Conservation (phyloP, 1,140 invertebrate species). For the Microplitis demolitor region DNA sequence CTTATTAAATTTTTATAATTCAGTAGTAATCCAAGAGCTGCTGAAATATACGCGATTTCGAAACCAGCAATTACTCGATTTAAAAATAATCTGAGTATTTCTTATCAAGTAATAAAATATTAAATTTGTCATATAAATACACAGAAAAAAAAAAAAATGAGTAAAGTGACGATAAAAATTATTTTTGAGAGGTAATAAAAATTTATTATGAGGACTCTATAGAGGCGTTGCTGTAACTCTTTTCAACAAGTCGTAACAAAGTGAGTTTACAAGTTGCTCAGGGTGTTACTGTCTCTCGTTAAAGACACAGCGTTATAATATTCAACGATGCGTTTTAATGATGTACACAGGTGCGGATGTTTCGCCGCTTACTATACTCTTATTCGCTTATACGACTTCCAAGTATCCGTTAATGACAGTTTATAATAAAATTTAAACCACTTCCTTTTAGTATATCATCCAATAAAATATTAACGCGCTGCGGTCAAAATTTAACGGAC, state of each 20-base stretch:
- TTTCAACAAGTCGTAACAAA: conserved; percentile 26
- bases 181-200: not conserved
- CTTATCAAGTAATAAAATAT: too few relatives aligned
- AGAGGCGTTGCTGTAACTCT: not conserved
- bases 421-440: conserved; percentile 30
- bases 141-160: too few relatives aligned
- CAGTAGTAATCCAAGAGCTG: too few relatives aligned
- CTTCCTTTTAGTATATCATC: conserved; percentile 3
- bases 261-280: conserved; percentile 18
- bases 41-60: too few relatives aligned
- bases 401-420: conserved; percentile 41
- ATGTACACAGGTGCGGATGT: conserved; percentile 38
- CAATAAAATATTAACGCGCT: not conserved
- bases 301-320: conserved; percentile 38
- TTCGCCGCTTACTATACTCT: conserved; percentile 13
- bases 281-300: conserved; percentile 36
- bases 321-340: conserved; percentile 45
- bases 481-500: too few relatives aligned
- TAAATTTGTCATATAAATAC: not conserved
- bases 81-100: too few relatives aligned
- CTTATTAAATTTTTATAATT: too few relatives aligned
- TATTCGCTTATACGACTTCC: conserved; percentile 23
- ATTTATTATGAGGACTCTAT: not conserved
- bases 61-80: not conserved
- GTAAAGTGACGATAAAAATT: not conserved